Evolutionary conservation across 2,113 vertebrate species (phyloP), one percentile per base, ranked within the genome.

Genomic region (Zapus hudsonius): DNA sequence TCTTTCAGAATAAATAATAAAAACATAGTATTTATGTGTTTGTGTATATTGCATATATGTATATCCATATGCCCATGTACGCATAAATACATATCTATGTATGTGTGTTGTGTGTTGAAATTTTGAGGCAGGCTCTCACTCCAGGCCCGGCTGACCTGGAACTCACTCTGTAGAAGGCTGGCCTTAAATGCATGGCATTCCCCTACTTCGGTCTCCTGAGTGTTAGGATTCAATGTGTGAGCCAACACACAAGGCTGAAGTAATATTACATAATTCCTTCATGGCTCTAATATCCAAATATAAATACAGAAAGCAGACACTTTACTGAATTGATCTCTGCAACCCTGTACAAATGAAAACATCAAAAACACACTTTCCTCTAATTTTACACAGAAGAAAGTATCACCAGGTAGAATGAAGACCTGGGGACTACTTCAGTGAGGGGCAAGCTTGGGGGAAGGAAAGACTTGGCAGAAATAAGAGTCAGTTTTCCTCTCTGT

Each of bases 191-290:
- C 7, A 52, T 52, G 52, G 52, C 52, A 52, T 15, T 13, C 52
- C 52, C 52, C 52, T 52, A 52, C 52, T 12, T 52, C 52, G 16
- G 52, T 52, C 52, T 52, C 52, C 52, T 52, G 52, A 52, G 52
- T 52, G 52, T 15, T 52, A 15, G 52, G 52, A 52, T 52, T 52
- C 12, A 52, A 52, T 52, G 52, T 52, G 12, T 52, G 52, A 52
- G 52, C 52, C 16, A 52, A 10, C 52, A 52, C 52, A 52, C 52
- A 52, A 52, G 52, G 16, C 52, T 52, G 29, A 74, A 57, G 12
- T 64, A 79, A 87, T 33, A 70, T 33, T 87, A 92, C 57, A 44
- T 29, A 66, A 82, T 75, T 66, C 22, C 33, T 90, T 92, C 44
- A 33, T 19, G 92, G 63, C 66, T 64, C 27, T 6, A 42, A 87